Evolutionary conservation across 1,140 invertebrate genomes (phyloP), one percentile per base, ranked within the genome.

Genomic region (Drosophila pruinosa): DNA sequence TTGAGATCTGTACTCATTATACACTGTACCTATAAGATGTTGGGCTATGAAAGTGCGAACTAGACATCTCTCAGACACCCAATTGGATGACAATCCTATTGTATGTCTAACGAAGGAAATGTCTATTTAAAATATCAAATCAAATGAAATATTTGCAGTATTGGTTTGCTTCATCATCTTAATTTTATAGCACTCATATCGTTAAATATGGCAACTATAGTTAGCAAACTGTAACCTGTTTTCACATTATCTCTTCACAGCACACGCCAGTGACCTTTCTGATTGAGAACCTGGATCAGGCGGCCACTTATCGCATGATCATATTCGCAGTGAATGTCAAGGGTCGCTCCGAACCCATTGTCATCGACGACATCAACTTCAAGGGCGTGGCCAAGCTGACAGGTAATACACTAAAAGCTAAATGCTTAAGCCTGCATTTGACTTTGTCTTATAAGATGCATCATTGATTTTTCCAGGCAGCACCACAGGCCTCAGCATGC

Each of bases 251-350:
- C 19, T 10, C 12, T 12, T 4, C 8, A 2, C 59, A 91, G 78
- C 90, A 93, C 38, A 92, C 94, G 2, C 94, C 94, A 1, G 94
- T 95, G 1, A 93, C 92, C 57, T 96, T 96, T 91, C 93, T 95
- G 69, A 94, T 96, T n/a, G 93, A 94, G 31, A 95, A 95, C 21
- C 92, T 97, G n/a, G 95, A 96, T 62, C 93, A 95, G 1, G 95
- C 95, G 12, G 94, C 93, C n/a, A 95, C 94, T 68, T 96, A 96
- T 91, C 92, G 94, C 61, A 93, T 97, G 58, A 94, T 94, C 78
- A 92, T 96, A 52, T 97, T 96, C 88, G 95, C 97, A 0, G 94
- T 95, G 34, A 98, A 98, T 91, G 94, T 95, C 19, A 97, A 97
- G 90, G 97, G 97, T 19, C 93, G 94, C 34, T 97, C 96, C 71